phyloP scores from a whole-genome alignment of 2,888 invertebrate genomes.

The Ctenicera cuprea region DNA sequence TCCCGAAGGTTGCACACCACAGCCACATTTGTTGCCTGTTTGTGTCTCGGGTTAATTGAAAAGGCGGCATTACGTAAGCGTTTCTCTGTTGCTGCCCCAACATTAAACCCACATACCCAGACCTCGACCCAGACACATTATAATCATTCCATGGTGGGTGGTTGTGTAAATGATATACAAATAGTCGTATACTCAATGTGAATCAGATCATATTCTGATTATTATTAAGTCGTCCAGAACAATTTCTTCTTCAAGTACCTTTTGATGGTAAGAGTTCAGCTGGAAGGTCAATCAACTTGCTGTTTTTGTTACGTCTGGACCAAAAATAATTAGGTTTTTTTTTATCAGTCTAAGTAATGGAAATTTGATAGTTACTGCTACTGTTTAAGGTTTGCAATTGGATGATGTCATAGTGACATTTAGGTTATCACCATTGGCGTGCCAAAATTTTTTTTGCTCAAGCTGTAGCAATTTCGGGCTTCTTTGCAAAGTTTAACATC shows the following conservation, averaged over 20 bases:
- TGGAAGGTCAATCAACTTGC: too few relatives aligned
- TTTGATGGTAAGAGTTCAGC: not conserved
- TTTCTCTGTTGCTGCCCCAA: constrained; percentile 25
- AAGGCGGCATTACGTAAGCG: constrained; percentile 34
- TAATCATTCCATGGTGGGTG: constrained; percentile 37
- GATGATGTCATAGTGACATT: too few relatives aligned
- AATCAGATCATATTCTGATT: constrained; percentile 5
- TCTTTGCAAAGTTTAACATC: too few relatives aligned
- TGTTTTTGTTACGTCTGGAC: too few relatives aligned
- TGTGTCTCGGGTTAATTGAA: constrained; percentile 36
- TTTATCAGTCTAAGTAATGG: too few relatives aligned
- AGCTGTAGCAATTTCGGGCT: too few relatives aligned
- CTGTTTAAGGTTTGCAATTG: too few relatives aligned
- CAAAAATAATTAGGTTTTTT: too few relatives aligned
- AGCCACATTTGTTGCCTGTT: constrained; percentile 28
- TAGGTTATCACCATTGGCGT: too few relatives aligned
- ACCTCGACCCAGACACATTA: constrained; percentile 43
- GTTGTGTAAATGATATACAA: constrained; percentile 11
- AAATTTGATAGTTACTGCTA: too few relatives aligned
- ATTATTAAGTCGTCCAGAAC: not conserved
- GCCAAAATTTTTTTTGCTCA: too few relatives aligned
- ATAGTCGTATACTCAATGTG: not conserved
- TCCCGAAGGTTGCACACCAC: constrained; percentile 36
- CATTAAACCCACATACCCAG: constrained; percentile 31
- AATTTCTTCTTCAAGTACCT: not conserved